A percentile compares a stretch with the other conserved stretches of the same genome.
Conservation (phyloP, 2,797 vertebrate species). For the Rhadinocentrus ornatus region DNA sequence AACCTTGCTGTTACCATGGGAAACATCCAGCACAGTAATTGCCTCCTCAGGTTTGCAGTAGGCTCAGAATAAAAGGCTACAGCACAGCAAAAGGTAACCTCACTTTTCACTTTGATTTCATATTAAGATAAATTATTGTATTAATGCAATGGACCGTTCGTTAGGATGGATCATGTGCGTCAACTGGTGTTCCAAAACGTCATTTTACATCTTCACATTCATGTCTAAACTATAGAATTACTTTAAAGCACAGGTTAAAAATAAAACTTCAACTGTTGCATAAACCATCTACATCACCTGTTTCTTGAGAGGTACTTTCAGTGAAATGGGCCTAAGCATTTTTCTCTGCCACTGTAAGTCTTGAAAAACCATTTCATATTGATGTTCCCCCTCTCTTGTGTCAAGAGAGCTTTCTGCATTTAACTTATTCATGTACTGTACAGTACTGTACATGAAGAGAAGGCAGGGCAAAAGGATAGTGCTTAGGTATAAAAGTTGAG, state of each 20-base stretch:
- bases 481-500: constrained; percentile 66
- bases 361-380: constrained; percentile 70
- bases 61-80: constrained; percentile 18
- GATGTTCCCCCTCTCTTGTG: constrained; percentile 61
- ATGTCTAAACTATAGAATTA: constrained; percentile 7
- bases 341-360: constrained; percentile 61
- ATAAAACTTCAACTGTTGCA: constrained; percentile 65
- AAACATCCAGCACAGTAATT: constrained; percentile 50
- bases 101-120: constrained; percentile 18
- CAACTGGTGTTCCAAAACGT: background rate
- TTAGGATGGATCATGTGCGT: background rate
- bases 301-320: constrained; percentile 73
- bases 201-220: constrained; percentile 3
- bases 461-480: constrained; percentile 62
- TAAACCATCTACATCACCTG: constrained; percentile 74
- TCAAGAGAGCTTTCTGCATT: constrained; percentile 75
- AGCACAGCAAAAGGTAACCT: constrained; percentile 17
- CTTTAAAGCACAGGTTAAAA: constrained; percentile 54
- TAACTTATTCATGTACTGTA: constrained; percentile 82
- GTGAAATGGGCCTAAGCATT: constrained; percentile 66
- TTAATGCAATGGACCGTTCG: background rate
- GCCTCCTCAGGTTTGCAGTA: constrained; percentile 42
- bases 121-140: constrained; percentile 6
- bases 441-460: constrained; percentile 62
- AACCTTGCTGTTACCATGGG: constrained; percentile 61